Evolutionary conservation across 1,140 invertebrate species (phyloP).

Genomic region (Leptinotarsa undecemlineata): DNA sequence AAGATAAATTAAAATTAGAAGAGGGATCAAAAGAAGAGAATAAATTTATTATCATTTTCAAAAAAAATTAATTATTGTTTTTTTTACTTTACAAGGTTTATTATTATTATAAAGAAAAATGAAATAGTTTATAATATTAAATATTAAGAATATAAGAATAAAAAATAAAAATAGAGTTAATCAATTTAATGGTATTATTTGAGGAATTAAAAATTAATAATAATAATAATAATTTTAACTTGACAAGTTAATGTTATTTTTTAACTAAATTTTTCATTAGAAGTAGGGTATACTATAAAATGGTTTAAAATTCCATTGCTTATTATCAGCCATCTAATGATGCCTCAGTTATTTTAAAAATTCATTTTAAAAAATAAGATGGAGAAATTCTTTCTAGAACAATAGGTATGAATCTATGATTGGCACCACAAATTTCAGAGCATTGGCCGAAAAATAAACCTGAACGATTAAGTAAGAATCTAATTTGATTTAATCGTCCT

Average conservation of each 20-base stretch:
- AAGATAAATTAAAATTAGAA: constrained; percentile 54
- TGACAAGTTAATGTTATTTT: constrained; percentile 62
- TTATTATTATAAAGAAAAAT: constrained; percentile 47
- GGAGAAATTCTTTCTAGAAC: constrained; percentile 62
- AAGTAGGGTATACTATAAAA: neutral
- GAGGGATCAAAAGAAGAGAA: constrained; percentile 61
- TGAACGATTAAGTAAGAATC: constrained; percentile 60
- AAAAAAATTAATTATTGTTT: constrained; percentile 47
- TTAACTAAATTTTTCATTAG: constrained; percentile 57
- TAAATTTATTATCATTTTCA: constrained; percentile 63
- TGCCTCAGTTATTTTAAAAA: constrained; percentile 57
- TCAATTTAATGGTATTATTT: constrained; percentile 62
- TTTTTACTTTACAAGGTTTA: constrained; percentile 44
- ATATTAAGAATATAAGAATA: constrained; percentile 57
- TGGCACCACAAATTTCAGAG: constrained; percentile 78
- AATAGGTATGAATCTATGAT: constrained; percentile 80
- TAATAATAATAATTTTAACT: constrained; percentile 59
- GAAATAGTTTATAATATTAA: constrained; percentile 58
- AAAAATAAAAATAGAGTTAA: constrained; percentile 58
- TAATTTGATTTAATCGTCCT: constrained; percentile 69
- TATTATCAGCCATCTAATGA: constrained; percentile 36
- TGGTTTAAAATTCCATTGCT: no score
- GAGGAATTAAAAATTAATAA: constrained; percentile 62
- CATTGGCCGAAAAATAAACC: constrained; percentile 73
- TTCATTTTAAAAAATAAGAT: constrained; percentile 63